Percentiles rank a stretch among this genome's conserved stretches.
Evolutionary conservation across 2,888 invertebrate species (phyloP).

Genomic region (Eretmocerus hayati): DNA sequence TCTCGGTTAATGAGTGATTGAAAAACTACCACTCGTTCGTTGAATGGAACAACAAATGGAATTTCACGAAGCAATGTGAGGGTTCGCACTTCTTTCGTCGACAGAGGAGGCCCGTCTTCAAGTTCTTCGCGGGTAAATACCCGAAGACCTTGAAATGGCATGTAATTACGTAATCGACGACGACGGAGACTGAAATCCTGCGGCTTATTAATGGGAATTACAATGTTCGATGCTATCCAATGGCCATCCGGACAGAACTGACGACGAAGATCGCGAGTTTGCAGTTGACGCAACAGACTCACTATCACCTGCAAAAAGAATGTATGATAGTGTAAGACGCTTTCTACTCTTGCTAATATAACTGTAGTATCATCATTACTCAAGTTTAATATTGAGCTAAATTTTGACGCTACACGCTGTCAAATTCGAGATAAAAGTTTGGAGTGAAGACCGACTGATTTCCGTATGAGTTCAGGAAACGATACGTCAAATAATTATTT

Average conservation of each 20-base stretch:
- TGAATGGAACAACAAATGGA: conserved; percentile 91
- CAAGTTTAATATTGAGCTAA: too few relatives aligned
- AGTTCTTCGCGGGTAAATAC: conserved; percentile 54
- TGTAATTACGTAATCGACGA: conserved; percentile 43
- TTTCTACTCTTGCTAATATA: too few relatives aligned
- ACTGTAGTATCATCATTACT: too few relatives aligned
- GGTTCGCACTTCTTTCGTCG: conserved; percentile 80
- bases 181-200: conserved; percentile 52
- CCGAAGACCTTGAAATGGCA: conserved; percentile 53
- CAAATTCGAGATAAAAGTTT: too few relatives aligned
- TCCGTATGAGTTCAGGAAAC: too few relatives aligned
- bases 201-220: conserved; percentile 51
- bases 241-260: conserved; percentile 66
- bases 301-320: conserved; percentile 55
- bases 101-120: conserved; percentile 76
- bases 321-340: too few relatives aligned
- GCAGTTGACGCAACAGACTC: conserved; percentile 70
- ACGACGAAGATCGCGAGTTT: conserved; percentile 79
- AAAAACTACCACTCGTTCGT: conserved; percentile 78
- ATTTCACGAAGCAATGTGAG: conserved; percentile 84
- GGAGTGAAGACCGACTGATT: too few relatives aligned
- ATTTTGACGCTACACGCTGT: too few relatives aligned
- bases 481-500: too few relatives aligned
- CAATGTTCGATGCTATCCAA: conserved; percentile 55
- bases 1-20: conserved; percentile 63